Evolutionary conservation across 1,140 invertebrate genomes (phyloP).

Genomic region (Hypothenemus hampei): DNA sequence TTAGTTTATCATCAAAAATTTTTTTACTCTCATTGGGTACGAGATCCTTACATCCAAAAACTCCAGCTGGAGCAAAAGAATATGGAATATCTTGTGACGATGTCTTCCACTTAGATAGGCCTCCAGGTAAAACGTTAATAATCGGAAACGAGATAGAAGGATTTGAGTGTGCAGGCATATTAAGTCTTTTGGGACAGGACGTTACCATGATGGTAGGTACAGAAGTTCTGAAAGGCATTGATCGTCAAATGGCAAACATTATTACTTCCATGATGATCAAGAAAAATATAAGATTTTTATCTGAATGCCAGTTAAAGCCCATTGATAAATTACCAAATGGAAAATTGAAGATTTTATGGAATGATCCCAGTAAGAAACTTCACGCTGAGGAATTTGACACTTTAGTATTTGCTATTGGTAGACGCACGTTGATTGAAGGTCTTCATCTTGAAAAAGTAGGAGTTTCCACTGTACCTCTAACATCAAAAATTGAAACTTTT

Average conservation of each 20-base stretch:
- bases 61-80: conserved; percentile 85
- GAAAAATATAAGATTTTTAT: conserved; percentile 78
- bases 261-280: conserved; percentile 80
- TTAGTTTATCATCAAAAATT: conserved; percentile 71
- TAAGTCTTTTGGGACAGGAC: conserved; percentile 82
- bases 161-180: conserved; percentile 94
- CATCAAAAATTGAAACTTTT: conserved; percentile 66
- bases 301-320: conserved; percentile 65
- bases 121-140: conserved; percentile 91
- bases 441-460: conserved; percentile 66
- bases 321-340: conserved; percentile 67
- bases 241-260: conserved; percentile 91
- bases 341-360: conserved; percentile 66
- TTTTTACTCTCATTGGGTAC: conserved; percentile 91
- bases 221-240: conserved; percentile 89
- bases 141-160: conserved; percentile 92
- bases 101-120: conserved; percentile 81
- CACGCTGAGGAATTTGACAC: conserved; percentile 70
- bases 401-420: conserved; percentile 79
- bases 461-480: conserved; percentile 50
- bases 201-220: conserved; percentile 90
- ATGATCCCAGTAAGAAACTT: conserved; percentile 43
- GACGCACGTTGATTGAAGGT: conserved; percentile 64
- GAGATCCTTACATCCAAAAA: conserved; percentile 76
- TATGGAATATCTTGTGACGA: conserved; percentile 95